Evolutionary conservation across 2,888 invertebrate species (phyloP).

Genomic region (Erynnis tages): DNA sequence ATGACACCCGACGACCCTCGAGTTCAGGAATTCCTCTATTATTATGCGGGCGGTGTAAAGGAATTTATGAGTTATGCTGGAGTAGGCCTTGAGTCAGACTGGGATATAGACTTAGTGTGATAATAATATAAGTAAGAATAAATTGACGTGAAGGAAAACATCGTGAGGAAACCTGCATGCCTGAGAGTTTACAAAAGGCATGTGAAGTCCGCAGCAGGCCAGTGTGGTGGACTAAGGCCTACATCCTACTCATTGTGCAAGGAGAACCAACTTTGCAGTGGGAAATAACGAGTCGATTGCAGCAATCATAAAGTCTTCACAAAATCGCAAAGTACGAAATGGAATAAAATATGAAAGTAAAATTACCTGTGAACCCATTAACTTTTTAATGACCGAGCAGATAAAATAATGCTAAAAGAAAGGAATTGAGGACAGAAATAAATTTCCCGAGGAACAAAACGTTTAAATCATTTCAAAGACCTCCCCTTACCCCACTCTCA

Average conservation of each 20-base stretch:
- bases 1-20: constrained; percentile 4
- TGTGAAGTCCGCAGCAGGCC: too few relatives aligned
- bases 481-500: constrained; percentile 9
- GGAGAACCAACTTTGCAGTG: too few relatives aligned
- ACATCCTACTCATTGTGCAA: too few relatives aligned
- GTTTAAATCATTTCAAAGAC: constrained; percentile 4
- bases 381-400: neutral
- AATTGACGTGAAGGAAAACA: too few relatives aligned
- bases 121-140: too few relatives aligned
- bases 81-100: neutral
- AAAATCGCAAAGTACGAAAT: too few relatives aligned
- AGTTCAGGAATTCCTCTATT: constrained; percentile 29
- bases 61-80: constrained; percentile 33
- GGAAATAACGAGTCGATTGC: too few relatives aligned
- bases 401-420: neutral
- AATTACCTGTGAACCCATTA: neutral
- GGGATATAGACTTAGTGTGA: neutral
- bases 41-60: constrained; percentile 29
- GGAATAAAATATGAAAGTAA: too few relatives aligned
- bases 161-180: too few relatives aligned
- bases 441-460: neutral
- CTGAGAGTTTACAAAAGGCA: too few relatives aligned
- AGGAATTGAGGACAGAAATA: neutral
- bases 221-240: too few relatives aligned
- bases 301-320: too few relatives aligned